These are phyloP conservation scores for Nasua narica DNA, from an alignment of 2,797 vertebrate genomes.

Conservation along the genomic window DNA sequence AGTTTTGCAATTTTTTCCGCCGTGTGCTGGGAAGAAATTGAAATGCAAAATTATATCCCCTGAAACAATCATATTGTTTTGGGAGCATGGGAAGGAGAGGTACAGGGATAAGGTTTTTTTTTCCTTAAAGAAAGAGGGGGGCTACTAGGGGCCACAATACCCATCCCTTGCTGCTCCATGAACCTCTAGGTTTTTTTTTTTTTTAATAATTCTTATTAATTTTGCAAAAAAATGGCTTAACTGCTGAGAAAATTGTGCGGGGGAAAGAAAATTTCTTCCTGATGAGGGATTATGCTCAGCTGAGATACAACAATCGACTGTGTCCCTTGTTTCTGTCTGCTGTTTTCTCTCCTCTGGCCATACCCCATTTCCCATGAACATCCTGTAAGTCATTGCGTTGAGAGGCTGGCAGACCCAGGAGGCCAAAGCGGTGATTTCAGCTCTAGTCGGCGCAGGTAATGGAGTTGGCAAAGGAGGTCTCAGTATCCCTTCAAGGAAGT, in stretches of 20 bases:
- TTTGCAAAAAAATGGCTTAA: slow-evolving; percentile 73
- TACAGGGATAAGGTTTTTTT: slow-evolving; percentile 53
- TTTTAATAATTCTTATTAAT: slow-evolving; percentile 71
- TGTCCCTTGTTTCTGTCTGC: slow-evolving; percentile 37
- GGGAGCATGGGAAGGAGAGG: slow-evolving; percentile 61
- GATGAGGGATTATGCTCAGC: slow-evolving; percentile 75
- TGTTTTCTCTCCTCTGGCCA: slow-evolving; percentile 46
- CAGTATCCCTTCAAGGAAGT: slow-evolving; percentile 53
- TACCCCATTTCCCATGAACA: slow-evolving; percentile 30
- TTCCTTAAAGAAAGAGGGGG: background rate
- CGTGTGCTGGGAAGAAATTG: slow-evolving; percentile 70
- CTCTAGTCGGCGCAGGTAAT: slow-evolving; percentile 36
- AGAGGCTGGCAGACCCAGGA: slow-evolving; percentile 38
- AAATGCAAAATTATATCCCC: slow-evolving; percentile 78
- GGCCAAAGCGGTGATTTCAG: slow-evolving; percentile 35
- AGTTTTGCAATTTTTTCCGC: slow-evolving; percentile 75
- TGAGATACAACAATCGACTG: slow-evolving; percentile 65
- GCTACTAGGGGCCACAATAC: slow-evolving; percentile 21
- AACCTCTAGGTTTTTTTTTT: slow-evolving; percentile 61
- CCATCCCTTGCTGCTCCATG: slow-evolving; percentile 54
- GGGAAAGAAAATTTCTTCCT: slow-evolving; percentile 76
- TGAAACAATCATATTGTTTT: slow-evolving; percentile 78
- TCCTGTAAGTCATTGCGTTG: slow-evolving; percentile 17
- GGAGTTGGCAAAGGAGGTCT: slow-evolving; percentile 54
- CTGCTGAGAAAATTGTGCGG: slow-evolving; percentile 76